Evolutionary conservation across 2,888 invertebrate genomes (phyloP).

Genomic region (Drosophila multiciliata): DNA sequence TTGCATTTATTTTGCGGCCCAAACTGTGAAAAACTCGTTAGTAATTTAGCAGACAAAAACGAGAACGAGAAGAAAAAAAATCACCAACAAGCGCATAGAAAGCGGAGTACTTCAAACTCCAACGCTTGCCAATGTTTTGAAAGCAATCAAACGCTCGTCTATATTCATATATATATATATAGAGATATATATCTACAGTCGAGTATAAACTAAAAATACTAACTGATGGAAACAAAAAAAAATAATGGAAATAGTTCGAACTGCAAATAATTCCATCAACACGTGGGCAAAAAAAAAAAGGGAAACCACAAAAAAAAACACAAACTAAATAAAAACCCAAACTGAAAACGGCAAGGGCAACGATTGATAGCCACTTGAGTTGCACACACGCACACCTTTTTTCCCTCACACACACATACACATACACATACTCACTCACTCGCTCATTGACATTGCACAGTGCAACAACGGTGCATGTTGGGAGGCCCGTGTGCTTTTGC

Average conservation of each 20-base stretch:
- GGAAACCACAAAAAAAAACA: slow-evolving; percentile 8
- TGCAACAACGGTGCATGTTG: slow-evolving; percentile 52
- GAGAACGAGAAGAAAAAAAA: not conserved
- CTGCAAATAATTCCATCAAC: slow-evolving; percentile 83
- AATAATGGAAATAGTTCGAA: slow-evolving; percentile 31
- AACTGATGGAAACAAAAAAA: slow-evolving; percentile 14
- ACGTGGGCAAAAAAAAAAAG: slow-evolving; percentile 16
- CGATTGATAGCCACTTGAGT: slow-evolving; percentile 81
- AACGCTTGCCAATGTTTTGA: slow-evolving; percentile 47
- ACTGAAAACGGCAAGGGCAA: slow-evolving; percentile 62
- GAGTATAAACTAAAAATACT: slow-evolving; percentile 55
- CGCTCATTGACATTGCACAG: slow-evolving; percentile 45
- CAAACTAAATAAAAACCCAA: slow-evolving; percentile 48
- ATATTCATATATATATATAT: slow-evolving; percentile 63
- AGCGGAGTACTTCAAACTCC: not conserved
- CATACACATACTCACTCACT: not conserved
- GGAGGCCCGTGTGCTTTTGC: slow-evolving; percentile 60
- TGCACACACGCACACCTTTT: slow-evolving; percentile 14
- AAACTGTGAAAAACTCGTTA: slow-evolving; percentile 73
- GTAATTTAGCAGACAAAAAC: slow-evolving; percentile 67
- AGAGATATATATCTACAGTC: slow-evolving; percentile 65
- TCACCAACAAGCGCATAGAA: not conserved
- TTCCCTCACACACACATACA: not conserved
- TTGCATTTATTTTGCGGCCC: slow-evolving; percentile 72
- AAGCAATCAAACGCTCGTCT: slow-evolving; percentile 77